These are phyloP conservation scores for Eulemur coronatus DNA, from an alignment of 2,797 vertebrate genomes.

Conservation along the genomic window DNA sequence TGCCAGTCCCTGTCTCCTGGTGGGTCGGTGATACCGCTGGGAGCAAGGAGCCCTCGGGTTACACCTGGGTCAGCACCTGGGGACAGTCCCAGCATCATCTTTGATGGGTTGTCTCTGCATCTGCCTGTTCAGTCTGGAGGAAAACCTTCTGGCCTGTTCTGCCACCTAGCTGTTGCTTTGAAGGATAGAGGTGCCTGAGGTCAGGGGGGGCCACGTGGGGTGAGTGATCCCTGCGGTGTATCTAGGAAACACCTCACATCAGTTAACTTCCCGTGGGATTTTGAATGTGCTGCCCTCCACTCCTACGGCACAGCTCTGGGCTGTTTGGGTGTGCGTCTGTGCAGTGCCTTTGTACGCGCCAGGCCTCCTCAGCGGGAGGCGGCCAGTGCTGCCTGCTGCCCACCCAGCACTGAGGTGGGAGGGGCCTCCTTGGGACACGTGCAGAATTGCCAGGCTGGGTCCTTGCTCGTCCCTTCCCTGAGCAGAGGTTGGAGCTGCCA, in stretches of 20 bases:
- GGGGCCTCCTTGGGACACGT: not conserved
- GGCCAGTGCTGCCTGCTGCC: not conserved
- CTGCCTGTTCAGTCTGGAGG: not conserved
- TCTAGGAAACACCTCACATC: not conserved
- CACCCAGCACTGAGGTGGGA: not conserved
- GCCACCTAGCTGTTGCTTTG: not conserved
- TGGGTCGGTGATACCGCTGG: not conserved
- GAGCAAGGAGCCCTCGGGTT: not conserved
- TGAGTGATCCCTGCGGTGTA: not conserved
- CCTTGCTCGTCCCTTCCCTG: not conserved
- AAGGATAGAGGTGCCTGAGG: not conserved
- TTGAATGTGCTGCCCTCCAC: conserved; percentile 10
- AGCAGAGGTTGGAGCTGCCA: not conserved
- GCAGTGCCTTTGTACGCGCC: not conserved
- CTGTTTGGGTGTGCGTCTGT: not conserved
- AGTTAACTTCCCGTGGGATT: not conserved
- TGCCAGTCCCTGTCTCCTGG: not conserved
- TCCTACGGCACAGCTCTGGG: not conserved
- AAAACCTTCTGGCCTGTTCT: not conserved
- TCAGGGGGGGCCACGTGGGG: not conserved
- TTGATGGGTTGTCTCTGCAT: not conserved
- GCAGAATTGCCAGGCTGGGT: accelerated
- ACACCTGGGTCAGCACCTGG: accelerated
- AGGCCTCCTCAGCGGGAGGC: not conserved
- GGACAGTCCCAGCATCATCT: not conserved